Conservation (phyloP, 2,888 invertebrate genomes). For the Dendrolimus houi region DNA sequence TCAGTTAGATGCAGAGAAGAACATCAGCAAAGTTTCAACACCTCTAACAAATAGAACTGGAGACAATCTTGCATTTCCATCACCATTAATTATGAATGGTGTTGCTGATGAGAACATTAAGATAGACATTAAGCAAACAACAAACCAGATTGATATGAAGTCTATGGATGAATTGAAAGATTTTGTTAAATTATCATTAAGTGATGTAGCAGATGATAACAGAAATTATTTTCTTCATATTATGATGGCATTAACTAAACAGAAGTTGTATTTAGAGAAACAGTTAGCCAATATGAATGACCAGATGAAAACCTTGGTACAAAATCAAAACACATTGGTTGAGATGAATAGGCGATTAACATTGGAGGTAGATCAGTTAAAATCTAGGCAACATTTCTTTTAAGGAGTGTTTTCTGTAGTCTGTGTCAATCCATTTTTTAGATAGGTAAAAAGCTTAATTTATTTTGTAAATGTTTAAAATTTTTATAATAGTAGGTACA, state of each 20-base stretch:
- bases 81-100: constrained; percentile 46
- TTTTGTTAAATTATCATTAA: constrained; percentile 48
- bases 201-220: constrained; percentile 59
- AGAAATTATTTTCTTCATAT: constrained; percentile 60
- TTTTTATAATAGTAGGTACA: too few relatives aligned
- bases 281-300: constrained; percentile 45
- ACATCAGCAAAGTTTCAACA: constrained; percentile 59
- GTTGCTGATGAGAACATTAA: constrained; percentile 35
- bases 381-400: constrained; percentile 31
- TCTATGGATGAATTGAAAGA: constrained; percentile 57
- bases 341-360: constrained; percentile 68
- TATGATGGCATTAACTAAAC: constrained; percentile 69
- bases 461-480: too few relatives aligned
- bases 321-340: constrained; percentile 55
- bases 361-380: constrained; percentile 63
- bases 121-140: constrained; percentile 25
- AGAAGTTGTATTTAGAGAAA: constrained; percentile 62
- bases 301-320: constrained; percentile 45
- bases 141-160: constrained; percentile 31
- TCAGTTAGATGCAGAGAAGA: constrained; percentile 46
- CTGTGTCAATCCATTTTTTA: too few relatives aligned
- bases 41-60: constrained; percentile 39
- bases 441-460: too few relatives aligned
- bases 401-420: background rate
- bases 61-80: constrained; percentile 43